Evolutionary conservation across 2,888 invertebrate species (phyloP), one percentile per base, ranked within the genome.

Genomic region (Cephus runcator): DNA sequence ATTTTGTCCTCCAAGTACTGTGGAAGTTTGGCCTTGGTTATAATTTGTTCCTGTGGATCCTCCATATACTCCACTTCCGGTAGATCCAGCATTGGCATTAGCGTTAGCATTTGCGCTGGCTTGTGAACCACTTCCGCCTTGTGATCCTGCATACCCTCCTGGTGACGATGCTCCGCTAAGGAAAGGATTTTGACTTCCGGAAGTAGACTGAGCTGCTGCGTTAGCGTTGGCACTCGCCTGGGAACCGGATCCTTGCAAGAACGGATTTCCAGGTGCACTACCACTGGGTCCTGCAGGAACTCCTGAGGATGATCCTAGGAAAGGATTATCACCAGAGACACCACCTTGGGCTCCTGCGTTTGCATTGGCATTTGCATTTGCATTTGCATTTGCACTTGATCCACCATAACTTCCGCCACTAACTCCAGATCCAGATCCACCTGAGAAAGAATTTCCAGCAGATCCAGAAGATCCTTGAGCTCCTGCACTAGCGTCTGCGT

Each of bases 361-460:
- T 11, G 80, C 79, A 35, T 74, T 77, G 33, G 82, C 82, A 35
- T 74, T 77, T 33, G 82, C 82, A 75, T 75, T 79, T 6, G 83
- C 83, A 30, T 75, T 77, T 11, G 83, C 81, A 69, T 40, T 74
- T 0, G 79, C 76, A 40, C 30, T 35, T 12, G 79, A 77, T 11
- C 73, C 76, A 35, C 75, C 76, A 33, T 56, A 69, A 12, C 12
- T 3, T n/a, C 68, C 76, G 56, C 76, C 76, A 12, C 33, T 15
- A 69, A 31, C 68, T 36, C 36, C 73, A n/a, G 36, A 34, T 34
- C 73, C 34, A 31, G 34, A 33, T 34, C 74, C 74, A 12, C 74
- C 36, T 34, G 12, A 74, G 74, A 74, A 74, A 35, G 74, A 35
- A 11, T 74, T 74, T 12, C 74, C 74, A 56, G 40, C 2, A 4